Evolutionary conservation across 2,888 invertebrate genomes (phyloP), one percentile per base, ranked within the genome.

Genomic region (Agonopterix alstromeriana): DNA sequence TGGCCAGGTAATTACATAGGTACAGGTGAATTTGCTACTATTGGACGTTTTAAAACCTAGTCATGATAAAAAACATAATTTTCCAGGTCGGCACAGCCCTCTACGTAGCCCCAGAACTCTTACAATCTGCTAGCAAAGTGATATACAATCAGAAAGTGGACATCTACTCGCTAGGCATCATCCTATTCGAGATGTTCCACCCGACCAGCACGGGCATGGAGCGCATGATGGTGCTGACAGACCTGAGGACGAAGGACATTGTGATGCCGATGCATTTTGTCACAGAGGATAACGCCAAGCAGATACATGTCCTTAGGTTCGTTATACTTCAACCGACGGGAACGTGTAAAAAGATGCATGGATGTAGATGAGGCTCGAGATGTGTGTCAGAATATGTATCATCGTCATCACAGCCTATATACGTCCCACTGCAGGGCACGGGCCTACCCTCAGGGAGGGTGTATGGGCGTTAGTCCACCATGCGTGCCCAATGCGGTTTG

Each of bases 121-220:
- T 92, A 0, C 91, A 91, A 12, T 90, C 91, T 27, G 91, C 91
- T 0, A 90, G 91, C 0, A 95, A 94, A 76, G 93, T 94, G 3
- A 92, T 92, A 17, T 95, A 95, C 75, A 97, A 94, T 79, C 96
- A 98, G 88, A 96, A 96, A 83, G 96, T 96, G 8, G 96, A 96
- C 70, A 93, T 96, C 57, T 96, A 95, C 73, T 94, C 94, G 1
- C 75, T 96, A 45, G 98, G 98, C 3, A 94, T 98, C 40, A 98
- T 98, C 56, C 91, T 98, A 57, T 98, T 97, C 67, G 97, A 97
- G 88, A 99, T 99, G 98, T 96, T 95, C 64, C 95, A 96, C 71
- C 93, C 92, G 0, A 88, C 97, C 43, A 86, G 87, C 0, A 98
- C 98, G 0, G 94, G 93, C 38, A 98, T 98, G 96, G 99, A 99